phyloP scores from a whole-genome alignment of 2,113 vertebrate genomes.

The Dendropsophus ebraccatus region DNA sequence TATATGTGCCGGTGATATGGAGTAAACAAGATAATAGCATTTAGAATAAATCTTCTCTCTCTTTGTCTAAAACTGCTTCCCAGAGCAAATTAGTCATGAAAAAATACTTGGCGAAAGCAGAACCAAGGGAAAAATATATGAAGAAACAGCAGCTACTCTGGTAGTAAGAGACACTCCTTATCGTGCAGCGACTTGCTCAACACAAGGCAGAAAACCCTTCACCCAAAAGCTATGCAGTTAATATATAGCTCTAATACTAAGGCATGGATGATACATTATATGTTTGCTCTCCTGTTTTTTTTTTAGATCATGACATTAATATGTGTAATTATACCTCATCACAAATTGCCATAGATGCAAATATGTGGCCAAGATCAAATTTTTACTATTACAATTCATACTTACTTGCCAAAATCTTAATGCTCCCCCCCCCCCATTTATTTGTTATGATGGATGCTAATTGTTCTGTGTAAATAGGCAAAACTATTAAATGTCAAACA shows the following conservation, averaged over 20 bases:
- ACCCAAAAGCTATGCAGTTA: not conserved
- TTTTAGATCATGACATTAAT: not conserved
- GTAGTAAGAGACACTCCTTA: constrained; percentile 47
- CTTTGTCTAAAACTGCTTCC: not conserved
- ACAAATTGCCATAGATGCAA: too few relatives aligned
- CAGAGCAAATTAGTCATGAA: constrained; percentile 22
- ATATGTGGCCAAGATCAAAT: too few relatives aligned
- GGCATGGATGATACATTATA: not conserved
- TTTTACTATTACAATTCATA: too few relatives aligned
- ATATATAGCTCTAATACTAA: not conserved
- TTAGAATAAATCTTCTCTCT: not conserved
- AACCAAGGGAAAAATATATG: constrained; percentile 24
- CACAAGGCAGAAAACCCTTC: not conserved
- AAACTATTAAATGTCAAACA: too few relatives aligned
- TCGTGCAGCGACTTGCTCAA: constrained; percentile 48
- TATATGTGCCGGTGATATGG: not conserved
- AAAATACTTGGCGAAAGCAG: constrained; percentile 37
- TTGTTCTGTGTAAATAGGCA: too few relatives aligned
- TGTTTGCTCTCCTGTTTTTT: not conserved
- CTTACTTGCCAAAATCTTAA: too few relatives aligned
- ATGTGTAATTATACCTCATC: too few relatives aligned
- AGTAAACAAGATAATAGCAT: not conserved
- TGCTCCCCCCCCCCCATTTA: too few relatives aligned
- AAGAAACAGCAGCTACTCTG: not conserved
- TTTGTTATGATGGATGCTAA: too few relatives aligned